phyloP scores from a whole-genome alignment of 2,113 vertebrate species.

The Microtus oregoni region DNA sequence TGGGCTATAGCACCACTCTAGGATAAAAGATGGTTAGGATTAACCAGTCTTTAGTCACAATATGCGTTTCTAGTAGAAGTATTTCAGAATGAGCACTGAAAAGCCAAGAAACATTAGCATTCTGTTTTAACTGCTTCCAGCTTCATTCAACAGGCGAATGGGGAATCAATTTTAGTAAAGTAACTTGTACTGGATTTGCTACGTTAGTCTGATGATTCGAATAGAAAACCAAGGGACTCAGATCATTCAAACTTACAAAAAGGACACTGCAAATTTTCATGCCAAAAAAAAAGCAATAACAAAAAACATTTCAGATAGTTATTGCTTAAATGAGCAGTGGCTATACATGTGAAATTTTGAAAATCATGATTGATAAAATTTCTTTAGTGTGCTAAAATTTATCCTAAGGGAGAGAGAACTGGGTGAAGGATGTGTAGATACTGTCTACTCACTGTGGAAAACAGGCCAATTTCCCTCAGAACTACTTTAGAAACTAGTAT shows the following conservation, averaged over 20 bases:
- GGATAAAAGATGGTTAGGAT: constrained; percentile 70
- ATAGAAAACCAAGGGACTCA: constrained; percentile 74
- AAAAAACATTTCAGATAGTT: constrained; percentile 40
- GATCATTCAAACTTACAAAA: constrained; percentile 70
- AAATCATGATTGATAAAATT: constrained; percentile 44
- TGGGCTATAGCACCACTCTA: constrained; percentile 85
- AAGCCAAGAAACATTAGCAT: constrained; percentile 59
- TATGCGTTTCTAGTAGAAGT: constrained; percentile 66
- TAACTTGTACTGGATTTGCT: constrained; percentile 60
- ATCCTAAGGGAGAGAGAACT: constrained; percentile 32
- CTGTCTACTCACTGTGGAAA: constrained; percentile 23
- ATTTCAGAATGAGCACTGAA: constrained; percentile 29
- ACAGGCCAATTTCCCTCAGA: not conserved
- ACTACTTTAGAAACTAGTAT: constrained; percentile 23
- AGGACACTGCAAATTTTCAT: constrained; percentile 70
- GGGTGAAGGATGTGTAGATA: not conserved
- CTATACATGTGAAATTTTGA: constrained; percentile 65
- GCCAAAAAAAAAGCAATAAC: constrained; percentile 54
- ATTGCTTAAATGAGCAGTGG: constrained; percentile 77
- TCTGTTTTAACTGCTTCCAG: constrained; percentile 59
- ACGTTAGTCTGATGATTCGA: constrained; percentile 42
- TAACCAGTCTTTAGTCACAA: constrained; percentile 68
- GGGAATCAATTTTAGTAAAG: constrained; percentile 61
- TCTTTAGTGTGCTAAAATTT: constrained; percentile 59
- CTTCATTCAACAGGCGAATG: constrained; percentile 58